phyloP scores from a whole-genome alignment of 1,140 invertebrate species.

The Melipona quadrifasciata region DNA sequence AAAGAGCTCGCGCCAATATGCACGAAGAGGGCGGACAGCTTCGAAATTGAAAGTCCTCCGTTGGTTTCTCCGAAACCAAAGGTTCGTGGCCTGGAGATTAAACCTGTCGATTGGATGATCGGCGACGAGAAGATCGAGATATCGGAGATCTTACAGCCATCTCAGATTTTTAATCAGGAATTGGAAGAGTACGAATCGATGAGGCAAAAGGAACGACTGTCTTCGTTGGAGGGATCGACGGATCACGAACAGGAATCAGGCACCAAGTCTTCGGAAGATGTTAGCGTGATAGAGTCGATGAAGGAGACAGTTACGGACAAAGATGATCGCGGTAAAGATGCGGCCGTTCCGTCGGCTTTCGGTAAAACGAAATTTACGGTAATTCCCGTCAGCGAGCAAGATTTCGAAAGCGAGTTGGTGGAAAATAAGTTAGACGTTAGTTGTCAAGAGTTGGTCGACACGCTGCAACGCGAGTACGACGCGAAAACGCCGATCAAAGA shows the following conservation, averaged over 20 bases:
- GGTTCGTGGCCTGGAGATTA: slow-evolving; percentile 73
- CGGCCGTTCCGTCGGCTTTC: not conserved
- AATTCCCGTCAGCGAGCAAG: slow-evolving; percentile 70
- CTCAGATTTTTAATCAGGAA: slow-evolving; percentile 77
- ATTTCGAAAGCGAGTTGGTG: slow-evolving; percentile 77
- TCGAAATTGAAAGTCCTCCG: slow-evolving; percentile 78
- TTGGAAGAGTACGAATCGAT: slow-evolving; percentile 76
- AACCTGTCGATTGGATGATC: slow-evolving; percentile 79
- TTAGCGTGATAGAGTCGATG: slow-evolving; percentile 64
- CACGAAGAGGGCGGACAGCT: slow-evolving; percentile 67
- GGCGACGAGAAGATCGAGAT: slow-evolving; percentile 80
- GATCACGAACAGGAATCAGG: slow-evolving; percentile 59
- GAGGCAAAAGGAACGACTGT: slow-evolving; percentile 45
- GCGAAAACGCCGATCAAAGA: slow-evolving; percentile 76
- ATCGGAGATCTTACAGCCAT: slow-evolving; percentile 75
- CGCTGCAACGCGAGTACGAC: slow-evolving; percentile 76
- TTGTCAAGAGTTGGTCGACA: slow-evolving; percentile 78
- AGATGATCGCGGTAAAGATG: not conserved
- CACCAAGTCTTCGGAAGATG: slow-evolving; percentile 65
- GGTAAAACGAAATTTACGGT: slow-evolving; percentile 72
- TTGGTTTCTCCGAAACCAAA: slow-evolving; percentile 72
- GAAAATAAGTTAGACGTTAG: slow-evolving; percentile 78
- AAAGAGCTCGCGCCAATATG: not conserved
- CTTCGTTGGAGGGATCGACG: slow-evolving; percentile 56
- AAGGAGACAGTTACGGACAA: slow-evolving; percentile 37